Base-by-base conservation (phyloP, 92 coral and sea anemone species). In the Epizoanthus ramosus region DNA sequence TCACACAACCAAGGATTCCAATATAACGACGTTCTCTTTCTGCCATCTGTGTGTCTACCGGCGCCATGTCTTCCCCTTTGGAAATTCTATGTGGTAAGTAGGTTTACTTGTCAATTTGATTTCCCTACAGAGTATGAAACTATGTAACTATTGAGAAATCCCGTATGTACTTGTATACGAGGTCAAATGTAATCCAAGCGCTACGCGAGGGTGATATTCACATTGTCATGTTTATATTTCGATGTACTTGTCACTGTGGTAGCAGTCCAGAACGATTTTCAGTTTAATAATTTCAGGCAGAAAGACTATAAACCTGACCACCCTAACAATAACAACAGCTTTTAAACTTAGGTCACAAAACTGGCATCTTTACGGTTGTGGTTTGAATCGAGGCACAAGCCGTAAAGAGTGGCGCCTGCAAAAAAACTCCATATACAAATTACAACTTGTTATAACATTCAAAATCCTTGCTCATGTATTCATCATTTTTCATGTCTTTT, bases 101-200 rank as follows among this genome's bases (percentile, higher is more conserved):
- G 19, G 6, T 72, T 72, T 28, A n/a, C 52, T 52, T 4, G 58
- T 43, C 35, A n/a, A 14, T 43, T 47, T 72, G 25, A 0, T 31
- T 45, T 70, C 14, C 54, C 52, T 23, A 50, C 41, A 5, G 28
- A 50, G 25, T 72, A 58, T 50, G 54, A 50, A 12, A 12, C 54
- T 50, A 13, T 50, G 54, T 3, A 9, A 50, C 54, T 9, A 50
- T n/a, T n/a, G n/a, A 10, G 54, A 50, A 50, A 10, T 50, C 54
- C 57, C 23, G 23, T 6, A 12, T 37, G 41, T 16, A 21, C 37
- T 33, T 22, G 16, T 57, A 57, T 19, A 17, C 33, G 61, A 21
- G 79, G 79, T 50, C 79, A 72, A 72, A 72, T 72, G 79, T 72
- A 47, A 72, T 19, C 17, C 54, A 6, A 37, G 43, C 43, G 43